phyloP scores from a whole-genome alignment of 1,140 invertebrate genomes.

The Acyrthosiphon pisum region DNA sequence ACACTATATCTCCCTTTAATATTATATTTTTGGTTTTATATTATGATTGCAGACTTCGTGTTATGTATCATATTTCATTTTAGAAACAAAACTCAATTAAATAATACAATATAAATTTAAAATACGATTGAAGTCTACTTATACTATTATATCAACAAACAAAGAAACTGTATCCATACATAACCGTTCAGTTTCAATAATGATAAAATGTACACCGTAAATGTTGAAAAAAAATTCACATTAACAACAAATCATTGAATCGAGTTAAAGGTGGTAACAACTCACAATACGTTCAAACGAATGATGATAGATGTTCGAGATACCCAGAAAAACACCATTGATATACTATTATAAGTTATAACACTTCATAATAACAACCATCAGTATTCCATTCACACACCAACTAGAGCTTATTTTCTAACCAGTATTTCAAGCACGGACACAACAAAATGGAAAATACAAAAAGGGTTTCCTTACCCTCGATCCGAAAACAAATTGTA shows the following conservation, averaged over 20 bases:
- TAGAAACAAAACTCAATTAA: neutral
- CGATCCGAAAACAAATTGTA: slow-evolving; percentile 13
- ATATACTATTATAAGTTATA: neutral
- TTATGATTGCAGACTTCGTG: neutral
- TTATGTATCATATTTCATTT: neutral
- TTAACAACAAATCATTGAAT: neutral
- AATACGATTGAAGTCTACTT: neutral
- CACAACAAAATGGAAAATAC: neutral
- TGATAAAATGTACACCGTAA: neutral
- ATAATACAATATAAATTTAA: neutral
- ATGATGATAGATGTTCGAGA: neutral
- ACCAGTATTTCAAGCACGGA: slow-evolving; percentile 26
- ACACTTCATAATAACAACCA: slow-evolving; percentile 20
- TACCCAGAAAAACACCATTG: neutral
- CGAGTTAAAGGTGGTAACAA: neutral
- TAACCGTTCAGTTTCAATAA: neutral
- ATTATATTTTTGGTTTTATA: neutral
- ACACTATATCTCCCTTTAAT: neutral
- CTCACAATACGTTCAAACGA: slow-evolving; percentile 26
- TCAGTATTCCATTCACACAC: slow-evolving; percentile 17
- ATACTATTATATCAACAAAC: neutral
- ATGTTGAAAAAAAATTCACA: neutral
- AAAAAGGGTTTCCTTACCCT: neutral
- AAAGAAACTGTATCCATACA: neutral
- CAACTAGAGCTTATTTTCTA: slow-evolving; percentile 2